Evolutionary conservation across 2,113 vertebrate genomes (phyloP).

Genomic region (Hemicordylus capensis): DNA sequence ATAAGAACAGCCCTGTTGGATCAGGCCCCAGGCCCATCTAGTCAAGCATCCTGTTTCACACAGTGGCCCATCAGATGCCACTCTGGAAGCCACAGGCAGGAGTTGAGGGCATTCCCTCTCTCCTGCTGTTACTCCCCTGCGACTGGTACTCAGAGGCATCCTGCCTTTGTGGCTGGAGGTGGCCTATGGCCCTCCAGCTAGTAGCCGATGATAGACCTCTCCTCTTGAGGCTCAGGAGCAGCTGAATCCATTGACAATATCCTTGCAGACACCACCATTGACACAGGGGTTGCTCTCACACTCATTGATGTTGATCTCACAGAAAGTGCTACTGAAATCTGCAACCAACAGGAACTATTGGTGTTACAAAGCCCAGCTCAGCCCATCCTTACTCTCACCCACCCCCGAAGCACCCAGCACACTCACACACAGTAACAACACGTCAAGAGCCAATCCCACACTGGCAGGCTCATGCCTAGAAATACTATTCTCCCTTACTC

Average conservation of each 20-base stretch:
- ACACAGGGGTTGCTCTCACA: slow-evolving; percentile 98
- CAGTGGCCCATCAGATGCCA: too few species aligned
- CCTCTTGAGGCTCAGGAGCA: slow-evolving; percentile 96
- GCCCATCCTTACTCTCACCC: not conserved
- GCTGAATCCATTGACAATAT: slow-evolving; percentile 94
- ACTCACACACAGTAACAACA: not conserved
- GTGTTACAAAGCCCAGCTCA: not conserved
- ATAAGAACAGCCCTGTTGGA: too few species aligned
- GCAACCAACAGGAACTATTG: not conserved
- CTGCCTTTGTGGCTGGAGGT: too few species aligned
- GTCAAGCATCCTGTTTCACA: too few species aligned
- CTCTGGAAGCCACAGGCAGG: too few species aligned
- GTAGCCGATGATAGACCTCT: too few species aligned
- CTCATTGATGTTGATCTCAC: slow-evolving; percentile 92
- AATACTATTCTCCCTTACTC: too few species aligned
- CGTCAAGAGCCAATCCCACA: not conserved
- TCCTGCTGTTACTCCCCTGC: too few species aligned
- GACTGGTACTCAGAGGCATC: too few species aligned
- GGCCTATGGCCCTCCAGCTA: too few species aligned
- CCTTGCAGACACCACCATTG: slow-evolving; percentile 92
- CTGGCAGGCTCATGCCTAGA: not conserved
- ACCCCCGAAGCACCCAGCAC: not conserved
- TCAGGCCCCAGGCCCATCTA: too few species aligned
- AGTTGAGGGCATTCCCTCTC: too few species aligned
- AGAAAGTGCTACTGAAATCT: slow-evolving; percentile 96